Evolutionary conservation across 2,113 vertebrate species (phyloP), one percentile per base, ranked within the genome.

Genomic region (Alectura lathami): DNA sequence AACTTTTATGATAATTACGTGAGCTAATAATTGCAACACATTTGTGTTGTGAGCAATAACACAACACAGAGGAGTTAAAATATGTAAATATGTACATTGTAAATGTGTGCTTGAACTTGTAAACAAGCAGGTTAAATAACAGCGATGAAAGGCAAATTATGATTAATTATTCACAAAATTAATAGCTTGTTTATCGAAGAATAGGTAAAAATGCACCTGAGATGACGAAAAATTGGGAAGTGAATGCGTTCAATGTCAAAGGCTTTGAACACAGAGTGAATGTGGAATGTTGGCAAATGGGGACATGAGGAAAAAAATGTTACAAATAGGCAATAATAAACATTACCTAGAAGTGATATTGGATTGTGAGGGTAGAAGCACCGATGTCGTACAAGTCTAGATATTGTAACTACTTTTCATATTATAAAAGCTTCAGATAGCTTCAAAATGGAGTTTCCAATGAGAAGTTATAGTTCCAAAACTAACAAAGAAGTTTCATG

Each of bases 31-130:
- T 22, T 48, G 17, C 5, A 74, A 63, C 48, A 56, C 29, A 40
- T 83, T 34, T 43, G 4, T 38, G n/a, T 38, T 50, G 69, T 42
- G 2, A 78, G 32, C 2, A 30, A 47, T 64, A 32, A 32, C 5
- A 7, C 4, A 76, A 13, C 13, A 50, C 3, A 47, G 6, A 62
- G 32, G 23, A 77, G 18, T 54, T 91, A 67, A 62, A 91, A 50
- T 26, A 74, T 0, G 2, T 16, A 27, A 70, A 47, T 34, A 50
- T 2, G 20, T 4, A n/a, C 2, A 22, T 4, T 18, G 4, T 5
- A 59, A 84, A 59, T 8, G 12, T 38, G 14, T 40, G 15, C 29
- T 54, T 78, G 43, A 75, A 51, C 17, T 32, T 64, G 20, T 11
- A 81, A 74, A 79, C 42, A 54, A 50, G 11, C 4, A 79, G 16